phyloP scores from a whole-genome alignment of 2,888 invertebrate species.

The Idaea aversata region DNA sequence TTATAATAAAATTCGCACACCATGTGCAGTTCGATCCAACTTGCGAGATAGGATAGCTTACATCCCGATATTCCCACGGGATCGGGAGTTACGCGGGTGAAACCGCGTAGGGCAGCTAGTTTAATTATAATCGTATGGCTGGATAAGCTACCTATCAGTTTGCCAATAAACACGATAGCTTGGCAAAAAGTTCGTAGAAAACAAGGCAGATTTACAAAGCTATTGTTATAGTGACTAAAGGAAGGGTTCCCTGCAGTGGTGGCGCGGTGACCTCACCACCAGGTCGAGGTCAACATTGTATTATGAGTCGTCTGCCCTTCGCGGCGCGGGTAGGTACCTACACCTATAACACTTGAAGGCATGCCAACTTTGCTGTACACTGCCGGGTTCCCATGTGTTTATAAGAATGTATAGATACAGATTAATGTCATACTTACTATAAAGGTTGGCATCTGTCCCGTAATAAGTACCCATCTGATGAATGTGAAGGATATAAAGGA shows the following conservation, averaged over 20 bases:
- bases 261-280: slow-evolving; percentile 37
- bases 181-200: slow-evolving; percentile 50
- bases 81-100: too few relatives aligned
- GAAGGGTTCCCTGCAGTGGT: slow-evolving; percentile 47
- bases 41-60: too few relatives aligned
- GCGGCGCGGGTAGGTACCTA: slow-evolving; percentile 18
- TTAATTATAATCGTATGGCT: too few relatives aligned
- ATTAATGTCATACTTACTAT: too few relatives aligned
- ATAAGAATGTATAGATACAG: too few relatives aligned
- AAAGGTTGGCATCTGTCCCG: too few relatives aligned
- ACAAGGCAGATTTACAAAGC: slow-evolving; percentile 59
- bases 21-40: too few relatives aligned
- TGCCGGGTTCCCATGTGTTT: slow-evolving; percentile 12
- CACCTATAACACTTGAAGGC: slow-evolving; percentile 22
- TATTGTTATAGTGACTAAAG: slow-evolving; percentile 72
- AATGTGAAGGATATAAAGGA: too few relatives aligned
- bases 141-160: not conserved
- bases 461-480: too few relatives aligned
- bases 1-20: too few relatives aligned
- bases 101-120: too few relatives aligned
- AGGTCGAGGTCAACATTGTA: slow-evolving; percentile 50
- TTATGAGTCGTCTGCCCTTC: slow-evolving; percentile 34
- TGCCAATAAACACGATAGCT: slow-evolving; percentile 23
- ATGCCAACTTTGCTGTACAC: slow-evolving; percentile 25
- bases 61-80: too few relatives aligned